Evolutionary conservation across 2,888 invertebrate species (phyloP).

Genomic region (Alviniconcha strummeri): DNA sequence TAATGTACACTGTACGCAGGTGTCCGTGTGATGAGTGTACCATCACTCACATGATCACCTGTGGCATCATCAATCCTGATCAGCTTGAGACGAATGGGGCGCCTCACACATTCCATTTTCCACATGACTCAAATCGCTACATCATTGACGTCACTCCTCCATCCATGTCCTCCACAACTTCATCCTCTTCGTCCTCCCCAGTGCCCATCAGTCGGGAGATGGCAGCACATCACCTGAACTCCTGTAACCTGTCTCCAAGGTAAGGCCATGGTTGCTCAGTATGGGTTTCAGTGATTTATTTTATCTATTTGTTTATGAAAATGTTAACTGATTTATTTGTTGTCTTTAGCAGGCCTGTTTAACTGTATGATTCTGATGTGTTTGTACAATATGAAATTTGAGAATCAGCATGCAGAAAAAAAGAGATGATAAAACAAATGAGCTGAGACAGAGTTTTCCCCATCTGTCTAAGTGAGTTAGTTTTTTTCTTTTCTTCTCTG

Average conservation of each 20-base stretch:
- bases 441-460: neutral
- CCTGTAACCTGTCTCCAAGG: conserved; percentile 19
- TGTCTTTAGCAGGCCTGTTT: no score
- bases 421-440: no score
- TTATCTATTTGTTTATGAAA: neutral
- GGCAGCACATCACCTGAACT: conserved; percentile 20
- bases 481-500: no score
- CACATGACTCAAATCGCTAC: conserved; percentile 65
- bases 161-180: conserved; percentile 71
- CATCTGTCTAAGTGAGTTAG: neutral
- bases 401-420: no score
- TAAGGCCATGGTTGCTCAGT: neutral
- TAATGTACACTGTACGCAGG: conserved; percentile 49
- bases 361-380: no score
- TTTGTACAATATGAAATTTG: no score
- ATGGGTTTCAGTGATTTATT: neutral
- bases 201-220: conserved; percentile 51
- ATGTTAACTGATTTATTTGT: no score
- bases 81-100: conserved; percentile 54
- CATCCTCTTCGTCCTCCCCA: conserved; percentile 70
- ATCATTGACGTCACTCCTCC: conserved; percentile 70
- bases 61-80: conserved; percentile 72
- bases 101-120: conserved; percentile 56
- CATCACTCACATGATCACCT: conserved; percentile 73
- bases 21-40: conserved; percentile 74